Base-by-base conservation (phyloP, 2,113 vertebrate genomes). In the Sitta europaea region DNA sequence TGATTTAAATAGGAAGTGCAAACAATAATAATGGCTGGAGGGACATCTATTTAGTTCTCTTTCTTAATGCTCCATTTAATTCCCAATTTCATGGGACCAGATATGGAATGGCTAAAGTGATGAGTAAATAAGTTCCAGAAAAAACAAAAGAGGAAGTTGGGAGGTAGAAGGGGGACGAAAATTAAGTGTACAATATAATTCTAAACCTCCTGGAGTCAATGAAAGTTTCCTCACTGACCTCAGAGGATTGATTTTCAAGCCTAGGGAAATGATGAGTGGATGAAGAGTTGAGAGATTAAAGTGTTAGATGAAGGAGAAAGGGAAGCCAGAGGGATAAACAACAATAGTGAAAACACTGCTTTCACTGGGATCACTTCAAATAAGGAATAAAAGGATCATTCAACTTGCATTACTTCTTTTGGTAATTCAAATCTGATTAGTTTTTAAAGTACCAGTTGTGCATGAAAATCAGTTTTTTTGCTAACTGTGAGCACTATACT, bases 181-280 rank as follows among this genome's bases (percentile, higher is more conserved):
- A 76, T 66, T 62, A 89, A 95, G 47, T 86, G 38, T 55, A 82
- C 0, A 6, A 21, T 96, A 91, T 92, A 92, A 96, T 97, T 94
- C 84, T 92, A 86, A 97, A 72, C 79, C 91, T 95, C 43, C 51
- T 73, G 87, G 63, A 96, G 82, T 88, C 67, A 73, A 5, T 95
- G 87, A 59, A 93, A 97, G 93, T 88, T 91, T 96, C 92, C 94
- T 86, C 43, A 53, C 45, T 72, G 85, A 96, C 70, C 84, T 95
- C 76, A 86, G 88, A 86, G 90, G 85, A 81, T 94, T 96, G 84
- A 88, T 94, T 93, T 90, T 94, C 81, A 88, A 94, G 90, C 84
- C 81, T 95, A 36, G 73, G 91, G 94, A 94, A 97, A 95, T 96
- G 96, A 97, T 96, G 97, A 96, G 93, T 91, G 80, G 40, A 88